Evolutionary conservation across 1,140 invertebrate genomes (phyloP), one percentile per base, ranked within the genome.

Genomic region (Aphidius ervi): DNA sequence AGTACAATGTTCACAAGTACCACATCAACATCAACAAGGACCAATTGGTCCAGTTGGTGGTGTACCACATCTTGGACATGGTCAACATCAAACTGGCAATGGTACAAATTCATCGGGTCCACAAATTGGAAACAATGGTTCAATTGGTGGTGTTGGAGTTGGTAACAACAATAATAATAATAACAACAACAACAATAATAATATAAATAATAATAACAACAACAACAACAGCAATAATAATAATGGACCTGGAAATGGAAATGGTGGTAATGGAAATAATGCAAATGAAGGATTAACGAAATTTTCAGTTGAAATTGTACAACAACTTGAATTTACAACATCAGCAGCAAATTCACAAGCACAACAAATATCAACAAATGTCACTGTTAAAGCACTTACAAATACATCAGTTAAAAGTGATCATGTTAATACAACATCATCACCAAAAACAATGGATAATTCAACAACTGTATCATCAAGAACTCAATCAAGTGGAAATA

Each of bases 321-420:
- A 95, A 69, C 91, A 95, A 72, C 73, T 93, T 9, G 91, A 93
- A 68, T 94, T 94, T 69, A 93, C 90, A 37, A 90, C 89, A 31
- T 91, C 89, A 6, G 87, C 87, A 46, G 86, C 89, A 39, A 89
- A 89, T 72, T 89, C 89, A 6, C 89, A 91, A 68, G 87, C 90
- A n/a, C 91, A 93, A 68, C 92, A 92, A 72, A 94, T 94, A 56
- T 92, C 91, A 40, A 94, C 92, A 48, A 94, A 94, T 79, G 92
- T 95, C n/a, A 94, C 92, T 6, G 92, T 95, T 43, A 94, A 93
- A 72, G 89, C 92, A 1, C 81, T 93, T 57, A 88, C 91, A 42
- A 93, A 93, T 69, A 87, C 90, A 4, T 90, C 90, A 49, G 87
- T 91, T 48, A 92, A 91, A 66, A 91, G 88, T 68, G 87, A 90